phyloP scores from a whole-genome alignment of 2,888 invertebrate species.

The Cheiracanthium punctorium region DNA sequence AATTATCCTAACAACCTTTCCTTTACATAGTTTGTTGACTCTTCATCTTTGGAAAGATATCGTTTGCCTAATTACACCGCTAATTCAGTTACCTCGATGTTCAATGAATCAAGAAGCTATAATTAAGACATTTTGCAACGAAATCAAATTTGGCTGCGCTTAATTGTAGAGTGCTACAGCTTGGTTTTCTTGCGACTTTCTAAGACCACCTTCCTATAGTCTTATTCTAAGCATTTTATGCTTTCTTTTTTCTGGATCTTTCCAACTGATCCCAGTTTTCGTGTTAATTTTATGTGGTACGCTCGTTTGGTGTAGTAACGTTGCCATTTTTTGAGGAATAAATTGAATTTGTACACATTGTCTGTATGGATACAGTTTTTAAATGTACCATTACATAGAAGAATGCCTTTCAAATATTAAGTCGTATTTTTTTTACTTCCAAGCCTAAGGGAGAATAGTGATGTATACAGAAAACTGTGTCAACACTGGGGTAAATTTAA shows the following conservation, averaged over 20 bases:
- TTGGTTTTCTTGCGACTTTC: background rate
- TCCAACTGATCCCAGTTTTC: background rate
- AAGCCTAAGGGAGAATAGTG: too few species aligned
- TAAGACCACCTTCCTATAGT: too few species aligned
- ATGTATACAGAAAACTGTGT: too few species aligned
- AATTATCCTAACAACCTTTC: background rate
- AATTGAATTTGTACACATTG: too few species aligned
- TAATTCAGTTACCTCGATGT: slow-evolving; percentile 15
- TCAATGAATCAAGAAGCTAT: slow-evolving; percentile 2
- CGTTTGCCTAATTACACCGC: slow-evolving; percentile 11
- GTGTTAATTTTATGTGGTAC: background rate
- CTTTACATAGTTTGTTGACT: slow-evolving; percentile 2
- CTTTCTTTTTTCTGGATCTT: background rate
- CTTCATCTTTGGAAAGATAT: slow-evolving; percentile 10
- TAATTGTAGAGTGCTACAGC: slow-evolving; percentile 6
- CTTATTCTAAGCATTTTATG: too few species aligned
- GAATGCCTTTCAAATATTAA: too few species aligned
- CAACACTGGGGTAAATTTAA: too few species aligned
- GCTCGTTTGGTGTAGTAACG: background rate
- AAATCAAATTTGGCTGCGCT: slow-evolving; percentile 15
- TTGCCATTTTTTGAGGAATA: background rate
- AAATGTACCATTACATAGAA: too few species aligned
- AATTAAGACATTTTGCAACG: slow-evolving; percentile 23
- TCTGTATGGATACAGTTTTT: too few species aligned
- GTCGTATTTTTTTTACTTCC: too few species aligned